A percentile compares a stretch with the other conserved stretches of the same genome.
These are phyloP conservation scores for Trichomycterus rosablanca DNA, from an alignment of 2,113 vertebrate species.

Conservation along the genomic window DNA sequence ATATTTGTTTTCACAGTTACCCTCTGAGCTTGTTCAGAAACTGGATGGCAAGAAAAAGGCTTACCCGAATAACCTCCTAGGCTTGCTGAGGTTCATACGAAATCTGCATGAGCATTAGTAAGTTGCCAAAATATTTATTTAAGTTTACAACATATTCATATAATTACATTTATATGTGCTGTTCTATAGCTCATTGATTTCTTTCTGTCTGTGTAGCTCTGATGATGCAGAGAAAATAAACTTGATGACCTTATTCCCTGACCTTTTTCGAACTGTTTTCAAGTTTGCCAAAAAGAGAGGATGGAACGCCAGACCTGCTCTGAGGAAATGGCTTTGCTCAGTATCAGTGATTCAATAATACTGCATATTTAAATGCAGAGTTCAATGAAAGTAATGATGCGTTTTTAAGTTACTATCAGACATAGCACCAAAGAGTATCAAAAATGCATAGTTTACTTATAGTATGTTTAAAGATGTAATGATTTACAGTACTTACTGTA, in stretches of 20 bases:
- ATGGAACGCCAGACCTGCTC: conserved; percentile 42
- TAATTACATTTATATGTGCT: not conserved
- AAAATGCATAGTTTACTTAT: no score
- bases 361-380: no score
- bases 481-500: no score
- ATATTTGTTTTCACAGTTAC: conserved; percentile 41
- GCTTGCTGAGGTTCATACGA: conserved; percentile 52
- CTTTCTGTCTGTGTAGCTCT: conserved; percentile 25
- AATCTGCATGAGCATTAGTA: conserved; percentile 53
- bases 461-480: no score
- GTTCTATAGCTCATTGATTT: not conserved
- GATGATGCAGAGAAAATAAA: conserved; percentile 31
- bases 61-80: conserved; percentile 46
- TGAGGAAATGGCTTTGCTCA: conserved; percentile 33
- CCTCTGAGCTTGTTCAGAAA: conserved; percentile 38
- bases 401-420: no score
- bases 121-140: conserved; percentile 24
- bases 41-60: conserved; percentile 34
- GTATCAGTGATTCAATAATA: not conserved
- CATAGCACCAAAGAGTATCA: no score
- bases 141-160: no score
- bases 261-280: conserved; percentile 50
- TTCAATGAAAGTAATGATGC: no score
- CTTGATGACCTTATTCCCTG: conserved; percentile 42
- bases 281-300: conserved; percentile 47